Evolutionary conservation across 1,140 invertebrate genomes (phyloP), one percentile per base, ranked within the genome.

Genomic region (Pectinophora gossypiella): DNA sequence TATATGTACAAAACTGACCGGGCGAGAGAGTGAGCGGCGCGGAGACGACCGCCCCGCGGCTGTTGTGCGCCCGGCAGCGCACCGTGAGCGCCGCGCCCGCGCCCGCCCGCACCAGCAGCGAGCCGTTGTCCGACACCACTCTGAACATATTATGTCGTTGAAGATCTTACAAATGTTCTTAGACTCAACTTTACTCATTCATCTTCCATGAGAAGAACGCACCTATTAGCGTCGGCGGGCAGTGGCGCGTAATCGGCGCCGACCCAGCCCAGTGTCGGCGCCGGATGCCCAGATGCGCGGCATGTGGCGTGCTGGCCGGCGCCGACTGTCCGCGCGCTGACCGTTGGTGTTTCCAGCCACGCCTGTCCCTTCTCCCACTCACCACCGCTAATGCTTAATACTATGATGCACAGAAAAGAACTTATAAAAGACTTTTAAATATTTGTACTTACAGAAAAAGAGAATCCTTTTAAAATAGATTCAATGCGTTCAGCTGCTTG

Each of bases 21-120:
- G 76, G 68, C 12, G 69, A 54, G 4, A 84, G 27, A 32, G 49
- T 6, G 65, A 15, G 7, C 3, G 38, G 38, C 56, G 5, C 79
- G 68, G 35, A 75, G 72, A 1, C 72, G 50, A 75, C 52, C 2
- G 68, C 69, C 10, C 81, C 81, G 61, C 72, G 71, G 47, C 61
- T 48, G 69, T 74, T 82, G 60, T 45, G 49, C 38, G 78, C 80
- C 44, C 78, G 78, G 54, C 81, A 82, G 0, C 81, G 72, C 52
- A 82, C 40, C 51, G 47, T 16, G 3, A 54, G 44, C 4, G 42
- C 53, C 22, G 40, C 49, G 12, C 16, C 19, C n/a, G n/a, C n/a
- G 19, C 32, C 13, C 19, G 45, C 52, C 22, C 46, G 47, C 36
- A 84, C 44, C 54, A 80, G 76, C 51, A 84, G 63, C 2, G 77